Evolutionary conservation across 2,888 invertebrate species (phyloP).

Genomic region (Ormyrus rosae): DNA sequence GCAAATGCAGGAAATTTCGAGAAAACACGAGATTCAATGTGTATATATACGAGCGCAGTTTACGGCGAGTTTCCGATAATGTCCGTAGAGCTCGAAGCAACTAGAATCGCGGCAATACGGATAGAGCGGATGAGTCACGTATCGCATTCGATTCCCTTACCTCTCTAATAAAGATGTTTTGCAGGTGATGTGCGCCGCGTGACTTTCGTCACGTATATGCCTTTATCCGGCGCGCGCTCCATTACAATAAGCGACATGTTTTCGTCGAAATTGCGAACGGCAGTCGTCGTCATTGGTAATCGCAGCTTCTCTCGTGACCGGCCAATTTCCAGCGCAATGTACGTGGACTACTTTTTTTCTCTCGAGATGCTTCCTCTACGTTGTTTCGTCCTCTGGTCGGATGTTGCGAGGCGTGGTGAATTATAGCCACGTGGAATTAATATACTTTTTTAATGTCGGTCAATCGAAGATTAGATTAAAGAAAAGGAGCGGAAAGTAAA

Average conservation of each 20-base stretch:
- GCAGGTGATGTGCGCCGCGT: conserved; percentile 4
- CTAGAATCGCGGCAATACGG: neutral
- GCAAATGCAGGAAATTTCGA: too few species aligned
- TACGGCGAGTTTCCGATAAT: too few species aligned
- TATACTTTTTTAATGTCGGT: too few species aligned
- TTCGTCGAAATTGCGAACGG: conserved; percentile 13
- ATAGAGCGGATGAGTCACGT: conserved; percentile 15
- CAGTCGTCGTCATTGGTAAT: neutral
- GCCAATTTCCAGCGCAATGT: neutral
- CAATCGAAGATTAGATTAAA: too few species aligned
- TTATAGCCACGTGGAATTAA: too few species aligned
- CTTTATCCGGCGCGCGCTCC: neutral
- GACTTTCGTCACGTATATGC: conserved; percentile 37
- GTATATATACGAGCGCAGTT: too few species aligned
- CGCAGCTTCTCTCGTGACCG: neutral
- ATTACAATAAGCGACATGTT: conserved; percentile 6
- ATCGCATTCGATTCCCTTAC: conserved; percentile 16
- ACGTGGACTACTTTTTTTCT: conserved; percentile 14
- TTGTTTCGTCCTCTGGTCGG: too few species aligned
- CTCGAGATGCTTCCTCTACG: neutral
- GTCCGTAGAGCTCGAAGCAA: too few species aligned
- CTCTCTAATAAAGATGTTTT: conserved; percentile 40
- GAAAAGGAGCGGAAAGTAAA: too few species aligned
- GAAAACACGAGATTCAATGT: too few species aligned
- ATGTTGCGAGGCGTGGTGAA: too few species aligned